Evolutionary conservation across 1,140 invertebrate genomes (phyloP), one percentile per base, ranked within the genome.

Genomic region (Ptiloglossa arizonensis): DNA sequence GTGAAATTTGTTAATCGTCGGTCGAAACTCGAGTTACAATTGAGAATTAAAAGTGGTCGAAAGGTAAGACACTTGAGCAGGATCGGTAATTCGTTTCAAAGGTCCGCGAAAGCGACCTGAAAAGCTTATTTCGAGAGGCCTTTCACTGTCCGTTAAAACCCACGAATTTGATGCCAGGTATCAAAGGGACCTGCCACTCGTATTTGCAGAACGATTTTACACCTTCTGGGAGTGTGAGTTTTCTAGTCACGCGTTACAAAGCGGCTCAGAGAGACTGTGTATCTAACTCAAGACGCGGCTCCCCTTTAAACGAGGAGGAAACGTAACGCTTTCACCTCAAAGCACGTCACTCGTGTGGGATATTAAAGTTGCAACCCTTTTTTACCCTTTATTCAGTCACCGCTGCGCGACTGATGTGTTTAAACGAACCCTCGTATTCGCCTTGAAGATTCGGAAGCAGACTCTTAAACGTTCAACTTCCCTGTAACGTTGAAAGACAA

Each of bases 271-370:
- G 27, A 56, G 73, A 17, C 62, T 35, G n/a, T 15, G 29, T 56
- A n/a, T 82, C 52, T 75, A 75, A 80, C 70, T 75, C 52, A 35
- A 68, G 57, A 68, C 60, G 19, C 13, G 57, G 5, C 15, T 67
- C 29, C 35, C 68, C 38, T 78, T 79, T 35, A 75, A 79, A 64
- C 24, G 19, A 59, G 24, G 13, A 76, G 35, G 44, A 52, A 52
- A 35, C 32, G 13, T 22, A 27, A 60, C n/a, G 27, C 35, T 44
- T 52, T 32, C 32, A 66, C 52, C 38, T 52, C 59, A 29, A 63
- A 59, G 46, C 48, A 19, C 62, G 29, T 29, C 27, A 29, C 35
- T 48, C 27, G 24, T 15, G 38, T 11, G n/a, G 22, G 38, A 80
- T 54, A 69, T 80, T 69, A 60, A 80, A 69, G 54, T 29, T 32